phyloP scores from a whole-genome alignment of 2,888 invertebrate genomes.

The Drosophila buzzatii region DNA sequence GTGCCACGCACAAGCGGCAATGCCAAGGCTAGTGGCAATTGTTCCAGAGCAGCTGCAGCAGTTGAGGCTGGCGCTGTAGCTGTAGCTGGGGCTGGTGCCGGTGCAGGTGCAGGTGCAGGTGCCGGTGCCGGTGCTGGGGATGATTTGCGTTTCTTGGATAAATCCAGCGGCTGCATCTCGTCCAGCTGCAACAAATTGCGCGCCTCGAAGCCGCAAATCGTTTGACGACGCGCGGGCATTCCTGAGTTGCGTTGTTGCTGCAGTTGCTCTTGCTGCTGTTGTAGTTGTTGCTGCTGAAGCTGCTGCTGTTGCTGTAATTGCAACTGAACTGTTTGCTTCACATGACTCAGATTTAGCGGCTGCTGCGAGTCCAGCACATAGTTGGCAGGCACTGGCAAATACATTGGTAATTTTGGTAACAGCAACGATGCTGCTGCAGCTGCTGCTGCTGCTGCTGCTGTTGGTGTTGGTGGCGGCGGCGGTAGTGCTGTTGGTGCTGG shows the following conservation, averaged over 20 bases:
- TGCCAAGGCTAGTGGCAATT: constrained; percentile 4
- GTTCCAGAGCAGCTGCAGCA: background rate
- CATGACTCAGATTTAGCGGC: constrained; percentile 74
- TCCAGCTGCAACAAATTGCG: constrained; percentile 69
- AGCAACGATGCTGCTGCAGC: constrained; percentile 29
- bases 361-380: constrained; percentile 59
- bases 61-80: background rate
- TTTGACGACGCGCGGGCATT: constrained; percentile 77
- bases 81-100: background rate
- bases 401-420: constrained; percentile 69
- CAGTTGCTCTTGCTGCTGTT: constrained; percentile 16
- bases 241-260: constrained; percentile 48
- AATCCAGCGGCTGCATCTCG: constrained; percentile 82
- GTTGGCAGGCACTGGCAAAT: constrained; percentile 51
- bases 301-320: constrained; percentile 12
- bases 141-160: constrained; percentile 78
- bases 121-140: constrained; percentile 35
- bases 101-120: background rate
- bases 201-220: constrained; percentile 82
- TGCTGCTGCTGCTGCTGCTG: constrained; percentile 4
- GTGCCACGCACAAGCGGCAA: constrained; percentile 7
- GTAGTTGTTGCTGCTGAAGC: constrained; percentile 4
- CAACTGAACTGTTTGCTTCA: constrained; percentile 29
- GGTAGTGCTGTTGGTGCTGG: constrained; percentile 11
- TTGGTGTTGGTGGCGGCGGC: background rate